Evolutionary conservation across 2,888 invertebrate species (phyloP).

Genomic region (Bellardia bayeri): DNA sequence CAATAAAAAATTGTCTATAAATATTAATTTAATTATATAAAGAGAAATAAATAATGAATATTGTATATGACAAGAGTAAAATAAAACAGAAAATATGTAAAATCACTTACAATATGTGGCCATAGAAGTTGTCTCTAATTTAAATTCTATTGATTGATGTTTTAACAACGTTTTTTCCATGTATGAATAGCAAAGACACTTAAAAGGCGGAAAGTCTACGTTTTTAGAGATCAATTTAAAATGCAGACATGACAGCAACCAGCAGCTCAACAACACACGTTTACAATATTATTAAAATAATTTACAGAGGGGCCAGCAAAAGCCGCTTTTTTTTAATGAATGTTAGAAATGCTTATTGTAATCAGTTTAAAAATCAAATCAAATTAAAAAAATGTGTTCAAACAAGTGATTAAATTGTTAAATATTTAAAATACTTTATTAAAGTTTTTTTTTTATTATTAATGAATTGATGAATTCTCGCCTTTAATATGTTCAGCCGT

Average conservation of each 20-base stretch:
- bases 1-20: constrained; percentile 7
- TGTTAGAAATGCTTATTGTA: constrained; percentile 17
- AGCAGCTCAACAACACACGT: neutral
- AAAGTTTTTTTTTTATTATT: constrained; percentile 15
- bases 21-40: constrained; percentile 41
- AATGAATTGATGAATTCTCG: neutral
- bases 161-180: constrained; percentile 30
- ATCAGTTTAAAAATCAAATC: constrained; percentile 48
- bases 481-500: constrained; percentile 5
- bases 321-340: constrained; percentile 11
- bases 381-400: no score
- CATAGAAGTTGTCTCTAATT: constrained; percentile 49
- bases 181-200: neutral
- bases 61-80: constrained; percentile 1
- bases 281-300: neutral
- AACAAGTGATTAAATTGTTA: constrained; percentile 48
- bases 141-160: constrained; percentile 52
- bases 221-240: constrained; percentile 55
- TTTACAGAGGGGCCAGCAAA: neutral
- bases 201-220: constrained; percentile 56
- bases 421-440: constrained; percentile 16
- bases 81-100: neutral
- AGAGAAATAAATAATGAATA: neutral
- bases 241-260: constrained; percentile 31
- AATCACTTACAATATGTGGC: constrained; percentile 45